Base-by-base conservation (phyloP, 2,797 vertebrate genomes). In the Picus viridis region DNA sequence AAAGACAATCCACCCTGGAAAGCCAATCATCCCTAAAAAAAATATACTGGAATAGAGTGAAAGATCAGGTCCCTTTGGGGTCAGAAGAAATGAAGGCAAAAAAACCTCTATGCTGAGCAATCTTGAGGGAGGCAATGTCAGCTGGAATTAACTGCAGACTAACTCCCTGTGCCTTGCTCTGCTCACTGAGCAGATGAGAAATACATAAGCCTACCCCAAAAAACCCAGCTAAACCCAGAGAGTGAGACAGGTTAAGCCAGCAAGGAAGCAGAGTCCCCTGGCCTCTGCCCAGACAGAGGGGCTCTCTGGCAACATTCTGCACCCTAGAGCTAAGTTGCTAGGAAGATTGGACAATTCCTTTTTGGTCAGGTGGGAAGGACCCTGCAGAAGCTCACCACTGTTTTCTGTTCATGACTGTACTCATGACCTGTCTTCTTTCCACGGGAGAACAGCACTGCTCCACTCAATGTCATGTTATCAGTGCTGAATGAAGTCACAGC, bases 401-500 rank as follows among this genome's bases (percentile, higher is more conserved):
- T 69, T 69, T 83, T 9, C n/a, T 54, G 6, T 36, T 81, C 43
- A 70, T 22, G 11, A 86, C 12, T 12, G 9, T 15, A 49, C 9
- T 58, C 47, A 49, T 29, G 45, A 84, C 26, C 10, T 29, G 10
- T 47, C 32, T 92, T 91, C 47, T 78, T 73, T 89, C 67, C 24
- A 29, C 45, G 51, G 62, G 30, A 91, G 23, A 20, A 74, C 6
- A 24, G 67, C 7, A 11, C 15, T 49, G 24, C 24, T 90, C 71
- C 49, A 45, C 76, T 89, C 64, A 82, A 65, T 62, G 30, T 56
- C 41, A 54, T 83, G 91, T 86, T 69, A 84, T 95, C 81, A 69
- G 39, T 39, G 65, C 26, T 36, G 64, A 91, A 92, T 71, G 30
- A 91, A 92, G 86, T 89, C 86, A 80, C 95, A 94, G 82, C 79